Conservation (phyloP, 2,888 invertebrate species). For the Furcula furcula region DNA sequence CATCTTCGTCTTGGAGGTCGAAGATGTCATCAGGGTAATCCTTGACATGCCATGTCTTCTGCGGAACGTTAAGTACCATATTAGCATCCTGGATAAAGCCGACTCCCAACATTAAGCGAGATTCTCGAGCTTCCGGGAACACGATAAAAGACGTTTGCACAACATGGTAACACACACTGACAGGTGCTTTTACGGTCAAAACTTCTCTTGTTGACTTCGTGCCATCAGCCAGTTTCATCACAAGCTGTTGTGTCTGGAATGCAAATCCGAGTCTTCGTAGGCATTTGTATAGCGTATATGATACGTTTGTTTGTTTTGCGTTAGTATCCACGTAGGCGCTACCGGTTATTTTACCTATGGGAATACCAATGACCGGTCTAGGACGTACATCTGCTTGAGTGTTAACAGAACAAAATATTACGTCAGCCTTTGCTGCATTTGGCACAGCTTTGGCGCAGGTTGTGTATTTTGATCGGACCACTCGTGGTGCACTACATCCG, state of each 20-base stretch:
- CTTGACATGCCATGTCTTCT: slow-evolving; percentile 11
- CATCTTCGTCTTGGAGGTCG: too few relatives aligned
- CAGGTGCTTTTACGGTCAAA: slow-evolving; percentile 9
- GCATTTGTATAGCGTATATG: slow-evolving; percentile 9
- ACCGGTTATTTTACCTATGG: too few relatives aligned
- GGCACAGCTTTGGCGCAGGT: too few relatives aligned
- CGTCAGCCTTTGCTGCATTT: slow-evolving; percentile 7
- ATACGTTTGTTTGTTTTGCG: slow-evolving; percentile 13
- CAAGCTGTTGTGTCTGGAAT: too few relatives aligned
- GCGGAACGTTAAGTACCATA: slow-evolving; percentile 13
- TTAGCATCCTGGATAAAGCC: too few relatives aligned
- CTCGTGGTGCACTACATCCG: slow-evolving; percentile 6
- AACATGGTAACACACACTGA: slow-evolving; percentile 7
- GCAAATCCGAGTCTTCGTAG: too few relatives aligned
- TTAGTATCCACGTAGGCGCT: too few relatives aligned
- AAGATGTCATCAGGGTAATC: slow-evolving; percentile 9
- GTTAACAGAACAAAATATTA: slow-evolving; percentile 11
- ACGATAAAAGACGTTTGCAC: too few relatives aligned
- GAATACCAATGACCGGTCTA: slow-evolving; percentile 15
- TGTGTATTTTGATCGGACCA: slow-evolving; percentile 4
- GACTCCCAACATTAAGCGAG: slow-evolving; percentile 12
- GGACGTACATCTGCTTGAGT: slow-evolving; percentile 3
- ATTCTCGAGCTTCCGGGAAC: slow-evolving; percentile 9
- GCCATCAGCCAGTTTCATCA: too few relatives aligned
- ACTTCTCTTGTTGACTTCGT: slow-evolving; percentile 7